Conservation (phyloP, 2,888 invertebrate species). For the Drosophila neonasuta region DNA sequence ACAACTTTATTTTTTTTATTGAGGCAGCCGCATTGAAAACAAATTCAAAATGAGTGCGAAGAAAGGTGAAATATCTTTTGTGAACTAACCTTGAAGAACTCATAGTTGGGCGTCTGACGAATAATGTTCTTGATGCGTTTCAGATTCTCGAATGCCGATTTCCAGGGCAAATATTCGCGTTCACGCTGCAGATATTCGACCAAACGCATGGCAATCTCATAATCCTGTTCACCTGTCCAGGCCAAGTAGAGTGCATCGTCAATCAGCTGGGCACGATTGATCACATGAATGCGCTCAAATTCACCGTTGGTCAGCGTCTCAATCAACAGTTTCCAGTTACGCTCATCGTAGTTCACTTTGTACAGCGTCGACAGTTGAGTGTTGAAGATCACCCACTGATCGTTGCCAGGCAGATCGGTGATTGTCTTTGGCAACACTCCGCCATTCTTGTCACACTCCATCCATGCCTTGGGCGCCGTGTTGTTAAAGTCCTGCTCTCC, state of each 20-base stretch:
- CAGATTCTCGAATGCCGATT: conserved; percentile 84
- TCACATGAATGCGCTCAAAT: conserved; percentile 84
- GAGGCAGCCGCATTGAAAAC: conserved; percentile 35
- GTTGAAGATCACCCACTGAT: conserved; percentile 89
- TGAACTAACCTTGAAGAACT: conserved; percentile 84
- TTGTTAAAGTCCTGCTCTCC: conserved; percentile 83
- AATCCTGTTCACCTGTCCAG: conserved; percentile 86
- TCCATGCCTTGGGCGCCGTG: conserved; percentile 84
- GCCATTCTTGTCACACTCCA: conserved; percentile 81
- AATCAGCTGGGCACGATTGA: conserved; percentile 91
- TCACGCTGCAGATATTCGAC: conserved; percentile 83
- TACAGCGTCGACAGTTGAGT: conserved; percentile 88
- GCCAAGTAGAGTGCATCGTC: conserved; percentile 89
- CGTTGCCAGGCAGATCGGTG: conserved; percentile 81
- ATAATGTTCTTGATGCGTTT: conserved; percentile 85
- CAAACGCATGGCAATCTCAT: conserved; percentile 85
- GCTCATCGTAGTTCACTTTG: conserved; percentile 89
- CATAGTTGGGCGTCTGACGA: conserved; percentile 85
- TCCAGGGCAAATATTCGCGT: conserved; percentile 83
- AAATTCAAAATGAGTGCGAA: conserved; percentile 49
- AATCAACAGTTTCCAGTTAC: conserved; percentile 88
- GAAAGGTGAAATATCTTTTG: not conserved
- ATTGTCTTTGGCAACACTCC: conserved; percentile 68
- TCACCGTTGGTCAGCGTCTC: conserved; percentile 84
- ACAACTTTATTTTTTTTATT: conserved; percentile 48